These are phyloP conservation scores for Cacoxenus indagator DNA, from an alignment of 2,888 invertebrate species.

Conservation along the genomic window DNA sequence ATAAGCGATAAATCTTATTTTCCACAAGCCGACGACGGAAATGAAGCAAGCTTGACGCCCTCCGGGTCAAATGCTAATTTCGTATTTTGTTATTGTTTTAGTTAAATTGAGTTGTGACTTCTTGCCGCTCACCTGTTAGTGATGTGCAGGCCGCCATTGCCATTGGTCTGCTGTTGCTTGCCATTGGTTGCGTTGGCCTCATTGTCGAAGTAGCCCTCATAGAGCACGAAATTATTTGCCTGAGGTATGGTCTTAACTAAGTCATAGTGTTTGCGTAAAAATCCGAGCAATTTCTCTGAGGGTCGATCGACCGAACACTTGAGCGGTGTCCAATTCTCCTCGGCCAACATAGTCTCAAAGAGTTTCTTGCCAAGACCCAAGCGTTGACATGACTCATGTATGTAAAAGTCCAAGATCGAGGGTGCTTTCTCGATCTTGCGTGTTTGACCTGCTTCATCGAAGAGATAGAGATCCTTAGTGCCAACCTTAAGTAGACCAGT, in stretches of 20 bases:
- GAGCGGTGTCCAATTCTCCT: slow-evolving; percentile 77
- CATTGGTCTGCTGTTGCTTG: slow-evolving; percentile 26
- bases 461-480: slow-evolving; percentile 88
- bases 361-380: slow-evolving; percentile 86
- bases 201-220: slow-evolving; percentile 80
- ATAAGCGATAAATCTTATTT: slow-evolving; percentile 4
- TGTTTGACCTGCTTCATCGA: slow-evolving; percentile 79
- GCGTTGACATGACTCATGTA: slow-evolving; percentile 87
- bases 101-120: neutral
- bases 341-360: slow-evolving; percentile 88
- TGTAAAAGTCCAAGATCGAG: slow-evolving; percentile 94
- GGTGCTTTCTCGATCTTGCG: slow-evolving; percentile 85
- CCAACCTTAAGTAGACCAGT: slow-evolving; percentile 93
- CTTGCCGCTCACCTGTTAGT: slow-evolving; percentile 65
- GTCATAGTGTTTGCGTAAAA: slow-evolving; percentile 87
- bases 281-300: slow-evolving; percentile 88
- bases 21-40: neutral
- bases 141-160: slow-evolving; percentile 56
- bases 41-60: neutral
- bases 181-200: slow-evolving; percentile 36
- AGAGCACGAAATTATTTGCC: slow-evolving; percentile 90
- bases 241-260: slow-evolving; percentile 79
- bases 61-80: neutral
- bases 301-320: slow-evolving; percentile 94
- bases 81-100: neutral